phyloP scores from a whole-genome alignment of 2,113 vertebrate genomes.

The Theristicus caerulescens region DNA sequence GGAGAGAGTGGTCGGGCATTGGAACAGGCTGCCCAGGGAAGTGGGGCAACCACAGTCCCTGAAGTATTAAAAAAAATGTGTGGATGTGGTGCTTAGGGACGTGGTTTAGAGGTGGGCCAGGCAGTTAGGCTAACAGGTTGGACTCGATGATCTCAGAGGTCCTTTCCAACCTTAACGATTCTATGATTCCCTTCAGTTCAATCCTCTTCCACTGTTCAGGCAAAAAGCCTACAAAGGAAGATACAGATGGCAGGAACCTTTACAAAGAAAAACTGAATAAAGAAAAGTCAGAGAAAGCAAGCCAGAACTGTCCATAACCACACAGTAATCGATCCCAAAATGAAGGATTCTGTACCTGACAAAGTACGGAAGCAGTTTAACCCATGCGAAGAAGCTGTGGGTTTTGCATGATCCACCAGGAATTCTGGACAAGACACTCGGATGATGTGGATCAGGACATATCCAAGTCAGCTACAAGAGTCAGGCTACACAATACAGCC shows the following conservation, averaged over 20 bases:
- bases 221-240: background rate
- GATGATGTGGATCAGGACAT: too few relatives aligned
- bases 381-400: background rate
- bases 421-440: background rate
- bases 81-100: too few relatives aligned
- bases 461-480: background rate
- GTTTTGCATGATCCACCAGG: background rate
- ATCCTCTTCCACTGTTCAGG: background rate
- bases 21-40: too few relatives aligned
- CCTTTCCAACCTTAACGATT: too few relatives aligned
- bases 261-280: background rate
- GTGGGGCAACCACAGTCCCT: too few relatives aligned
- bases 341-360: background rate
- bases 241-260: background rate
- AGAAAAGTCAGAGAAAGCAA: background rate
- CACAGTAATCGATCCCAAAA: background rate
- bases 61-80: too few relatives aligned
- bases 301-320: background rate
- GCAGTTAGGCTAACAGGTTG: too few relatives aligned
- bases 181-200: background rate
- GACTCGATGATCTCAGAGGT: too few relatives aligned
- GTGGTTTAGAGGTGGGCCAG: too few relatives aligned
- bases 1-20: too few relatives aligned
- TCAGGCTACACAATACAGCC: background rate
- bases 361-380: background rate